Evolutionary conservation across 2,888 invertebrate genomes (phyloP).

Genomic region (Deilephila porcellus): DNA sequence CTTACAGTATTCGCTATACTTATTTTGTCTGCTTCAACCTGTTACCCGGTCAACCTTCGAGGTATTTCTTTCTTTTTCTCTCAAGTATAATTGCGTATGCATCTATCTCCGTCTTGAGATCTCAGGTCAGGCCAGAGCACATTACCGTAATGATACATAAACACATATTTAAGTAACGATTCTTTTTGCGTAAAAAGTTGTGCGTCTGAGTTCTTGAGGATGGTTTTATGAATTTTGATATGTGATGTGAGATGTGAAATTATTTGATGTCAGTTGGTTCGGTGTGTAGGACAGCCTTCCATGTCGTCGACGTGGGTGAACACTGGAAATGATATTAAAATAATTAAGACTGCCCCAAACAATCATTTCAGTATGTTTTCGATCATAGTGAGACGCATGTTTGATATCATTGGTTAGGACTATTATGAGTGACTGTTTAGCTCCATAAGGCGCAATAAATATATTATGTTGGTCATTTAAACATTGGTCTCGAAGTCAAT

Average conservation of each 20-base stretch:
- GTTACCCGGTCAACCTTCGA: slow-evolving; percentile 81
- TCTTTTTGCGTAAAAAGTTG: slow-evolving; percentile 75
- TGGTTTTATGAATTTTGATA: slow-evolving; percentile 34
- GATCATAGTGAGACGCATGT: too few relatives aligned
- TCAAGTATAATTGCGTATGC: slow-evolving; percentile 44
- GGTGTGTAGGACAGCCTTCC: slow-evolving; percentile 58
- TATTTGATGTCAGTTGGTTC: slow-evolving; percentile 30
- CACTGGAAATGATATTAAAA: slow-evolving; percentile 58
- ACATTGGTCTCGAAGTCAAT: too few relatives aligned
- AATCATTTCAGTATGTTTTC: too few relatives aligned
- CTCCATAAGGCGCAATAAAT: too few relatives aligned
- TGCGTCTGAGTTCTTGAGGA: slow-evolving; percentile 56
- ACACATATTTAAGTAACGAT: slow-evolving; percentile 83
- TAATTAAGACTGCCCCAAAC: neutral
- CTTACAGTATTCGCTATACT: slow-evolving; percentile 77
- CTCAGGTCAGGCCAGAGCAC: slow-evolving; percentile 76
- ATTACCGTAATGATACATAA: slow-evolving; percentile 84
- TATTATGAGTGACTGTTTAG: neutral
- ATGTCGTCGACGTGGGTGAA: slow-evolving; percentile 67
- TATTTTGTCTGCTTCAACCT: slow-evolving; percentile 80
- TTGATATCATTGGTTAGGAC: too few relatives aligned
- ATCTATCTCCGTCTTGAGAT: slow-evolving; percentile 59
- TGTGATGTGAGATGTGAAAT: slow-evolving; percentile 27
- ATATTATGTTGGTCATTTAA: too few relatives aligned
- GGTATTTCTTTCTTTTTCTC: slow-evolving; percentile 54